These are phyloP conservation scores for Lytechinus pictus DNA, from an alignment of 35 echinoderm and acorn worm genomes.

Conservation along the genomic window DNA sequence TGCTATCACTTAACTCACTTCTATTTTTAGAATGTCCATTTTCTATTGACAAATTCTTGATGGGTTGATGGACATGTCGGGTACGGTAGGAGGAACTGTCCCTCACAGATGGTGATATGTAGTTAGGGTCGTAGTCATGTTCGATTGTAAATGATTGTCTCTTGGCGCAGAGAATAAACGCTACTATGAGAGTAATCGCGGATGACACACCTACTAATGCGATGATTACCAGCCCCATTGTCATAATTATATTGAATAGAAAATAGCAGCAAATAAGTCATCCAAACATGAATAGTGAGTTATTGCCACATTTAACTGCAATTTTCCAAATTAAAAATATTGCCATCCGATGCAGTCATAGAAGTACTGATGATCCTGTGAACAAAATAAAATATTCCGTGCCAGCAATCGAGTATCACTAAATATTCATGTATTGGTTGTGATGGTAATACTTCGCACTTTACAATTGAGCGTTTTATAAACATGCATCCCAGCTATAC, in stretches of 20 bases:
- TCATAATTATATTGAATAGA: background rate
- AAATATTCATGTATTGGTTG: too few relatives aligned
- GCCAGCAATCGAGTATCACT: too few relatives aligned
- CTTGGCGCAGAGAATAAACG: background rate
- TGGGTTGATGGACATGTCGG: background rate
- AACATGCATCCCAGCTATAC: background rate
- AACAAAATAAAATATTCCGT: background rate
- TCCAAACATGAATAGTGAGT: too few relatives aligned
- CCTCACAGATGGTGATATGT: background rate
- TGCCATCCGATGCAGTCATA: background rate
- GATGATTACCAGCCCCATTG: background rate
- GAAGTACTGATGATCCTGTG: background rate
- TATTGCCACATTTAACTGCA: too few relatives aligned
- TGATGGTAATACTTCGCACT: too few relatives aligned
- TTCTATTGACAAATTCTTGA: background rate
- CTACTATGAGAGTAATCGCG: background rate
- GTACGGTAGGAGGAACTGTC: background rate
- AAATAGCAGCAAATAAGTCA: too few relatives aligned
- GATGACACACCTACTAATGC: background rate
- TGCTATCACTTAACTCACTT: background rate
- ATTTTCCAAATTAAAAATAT: too few relatives aligned
- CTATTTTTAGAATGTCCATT: background rate
- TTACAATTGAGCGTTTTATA: too few relatives aligned
- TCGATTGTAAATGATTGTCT: background rate
- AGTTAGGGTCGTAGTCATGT: constrained; percentile 22